Evolutionary conservation across 2,888 invertebrate species (phyloP).

Genomic region (Drepanosiphum platanoidis): DNA sequence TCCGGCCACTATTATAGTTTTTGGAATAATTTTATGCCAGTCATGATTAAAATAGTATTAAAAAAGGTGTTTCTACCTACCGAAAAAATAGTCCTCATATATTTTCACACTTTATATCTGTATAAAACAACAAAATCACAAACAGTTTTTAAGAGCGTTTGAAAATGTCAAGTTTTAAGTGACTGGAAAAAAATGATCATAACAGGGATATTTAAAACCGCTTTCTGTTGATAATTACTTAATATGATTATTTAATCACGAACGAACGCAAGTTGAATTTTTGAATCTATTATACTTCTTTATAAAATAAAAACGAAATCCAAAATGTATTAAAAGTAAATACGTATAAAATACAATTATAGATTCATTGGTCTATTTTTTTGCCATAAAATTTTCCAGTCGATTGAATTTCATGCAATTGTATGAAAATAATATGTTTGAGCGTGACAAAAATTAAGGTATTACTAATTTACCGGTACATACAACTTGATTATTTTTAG

Average conservation of each 20-base stretch:
- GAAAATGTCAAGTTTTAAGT: neutral
- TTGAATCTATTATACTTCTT: neutral
- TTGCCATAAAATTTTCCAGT: conserved; percentile 26
- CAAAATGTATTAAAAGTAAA: too few relatives aligned
- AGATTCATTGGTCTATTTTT: conserved; percentile 5
- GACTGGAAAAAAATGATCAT: conserved; percentile 8
- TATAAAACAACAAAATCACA: too few relatives aligned
- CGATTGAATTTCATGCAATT: conserved; percentile 20
- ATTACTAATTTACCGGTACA: conserved; percentile 45
- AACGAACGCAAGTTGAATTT: neutral
- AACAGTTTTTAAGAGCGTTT: too few relatives aligned
- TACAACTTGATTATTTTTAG: conserved; percentile 56
- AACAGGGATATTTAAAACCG: neutral
- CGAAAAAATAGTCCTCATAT: too few relatives aligned
- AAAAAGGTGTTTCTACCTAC: too few relatives aligned
- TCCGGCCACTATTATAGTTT: too few relatives aligned
- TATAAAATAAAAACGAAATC: neutral
- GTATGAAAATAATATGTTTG: neutral
- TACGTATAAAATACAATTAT: neutral
- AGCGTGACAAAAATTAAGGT: conserved; percentile 48
- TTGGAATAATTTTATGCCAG: too few relatives aligned
- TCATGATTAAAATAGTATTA: too few relatives aligned
- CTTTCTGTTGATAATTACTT: neutral
- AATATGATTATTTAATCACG: neutral
- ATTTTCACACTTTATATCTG: too few relatives aligned